A percentile compares a stretch with the other conserved stretches of the same genome.
Conservation (phyloP, 1,140 invertebrate species). For the Lethocerus indicus region DNA sequence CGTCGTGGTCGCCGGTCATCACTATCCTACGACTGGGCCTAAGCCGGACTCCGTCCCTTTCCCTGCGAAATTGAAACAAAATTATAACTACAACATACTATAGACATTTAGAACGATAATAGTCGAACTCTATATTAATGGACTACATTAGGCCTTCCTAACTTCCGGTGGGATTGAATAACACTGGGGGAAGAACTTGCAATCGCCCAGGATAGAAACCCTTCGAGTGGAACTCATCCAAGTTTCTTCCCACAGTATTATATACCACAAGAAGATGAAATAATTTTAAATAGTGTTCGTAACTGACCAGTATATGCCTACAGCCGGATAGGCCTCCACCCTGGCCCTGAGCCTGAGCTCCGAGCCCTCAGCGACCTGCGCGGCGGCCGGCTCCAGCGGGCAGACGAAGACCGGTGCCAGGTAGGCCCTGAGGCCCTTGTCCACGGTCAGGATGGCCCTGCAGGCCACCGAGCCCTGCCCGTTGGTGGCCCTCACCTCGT, state of each 20-base stretch:
- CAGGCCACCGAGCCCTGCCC: constrained; percentile 68
- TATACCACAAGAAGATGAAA: no score
- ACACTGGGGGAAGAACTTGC: no score
- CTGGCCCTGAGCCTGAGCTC: constrained; percentile 50
- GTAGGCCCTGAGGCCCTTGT: constrained; percentile 66
- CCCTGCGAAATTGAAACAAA: no score
- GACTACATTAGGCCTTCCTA: no score
- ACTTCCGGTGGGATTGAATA: no score
- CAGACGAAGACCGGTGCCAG: constrained; percentile 57
- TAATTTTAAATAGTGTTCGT: no score
- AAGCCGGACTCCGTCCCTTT: constrained; percentile 47
- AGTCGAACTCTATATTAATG: no score
- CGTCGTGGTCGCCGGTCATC: constrained; percentile 61
- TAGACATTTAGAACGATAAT: no score
- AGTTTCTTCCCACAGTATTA: no score
- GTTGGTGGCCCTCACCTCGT: constrained; percentile 65
- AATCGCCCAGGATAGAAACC: no score
- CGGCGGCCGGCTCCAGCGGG: constrained; percentile 41
- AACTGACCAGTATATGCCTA: constrained; percentile 61
- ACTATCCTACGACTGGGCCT: constrained; percentile 51
- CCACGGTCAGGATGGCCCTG: constrained; percentile 60
- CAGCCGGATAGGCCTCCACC: constrained; percentile 63
- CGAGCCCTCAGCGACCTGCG: constrained; percentile 32
- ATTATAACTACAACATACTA: no score
- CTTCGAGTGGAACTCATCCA: no score